Evolutionary conservation across 2,113 vertebrate species (phyloP).

Genomic region (Antechinus flavipes): DNA sequence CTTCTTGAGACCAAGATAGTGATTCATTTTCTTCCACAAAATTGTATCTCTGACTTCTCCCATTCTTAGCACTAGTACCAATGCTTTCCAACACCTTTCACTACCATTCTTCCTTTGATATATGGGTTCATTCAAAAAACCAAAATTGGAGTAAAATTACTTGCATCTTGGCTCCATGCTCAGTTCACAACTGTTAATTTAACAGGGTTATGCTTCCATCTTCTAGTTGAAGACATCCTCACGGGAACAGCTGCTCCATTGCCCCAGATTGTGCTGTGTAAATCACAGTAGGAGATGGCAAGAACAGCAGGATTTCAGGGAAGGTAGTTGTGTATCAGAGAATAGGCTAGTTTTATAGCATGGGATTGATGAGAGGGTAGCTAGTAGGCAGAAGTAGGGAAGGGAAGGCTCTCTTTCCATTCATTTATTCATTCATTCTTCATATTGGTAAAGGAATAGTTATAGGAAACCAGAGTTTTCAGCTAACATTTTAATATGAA

Average conservation of each 20-base stretch:
- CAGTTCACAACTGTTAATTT: constrained; percentile 75
- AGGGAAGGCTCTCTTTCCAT: background rate
- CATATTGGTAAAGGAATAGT: background rate
- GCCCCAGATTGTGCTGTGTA: constrained; percentile 59
- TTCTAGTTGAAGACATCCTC: constrained; percentile 60
- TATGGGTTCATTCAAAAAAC: constrained; percentile 68
- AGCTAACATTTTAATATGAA: constrained; percentile 39
- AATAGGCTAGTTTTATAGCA: background rate
- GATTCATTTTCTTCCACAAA: background rate
- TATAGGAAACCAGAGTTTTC: background rate
- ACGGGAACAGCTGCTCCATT: constrained; percentile 66
- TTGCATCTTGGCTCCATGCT: constrained; percentile 57
- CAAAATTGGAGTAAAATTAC: constrained; percentile 50
- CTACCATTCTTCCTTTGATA: constrained; percentile 57
- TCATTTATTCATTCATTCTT: background rate
- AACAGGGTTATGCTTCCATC: constrained; percentile 66
- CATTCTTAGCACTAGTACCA: background rate
- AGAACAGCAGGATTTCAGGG: constrained; percentile 51
- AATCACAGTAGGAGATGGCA: constrained; percentile 51
- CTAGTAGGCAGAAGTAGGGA: background rate
- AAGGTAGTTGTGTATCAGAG: constrained; percentile 15
- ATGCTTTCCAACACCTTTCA: constrained; percentile 24
- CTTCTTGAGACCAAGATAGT: background rate
- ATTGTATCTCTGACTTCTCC: background rate
- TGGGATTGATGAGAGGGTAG: background rate